Evolutionary conservation across 2,113 vertebrate genomes (phyloP).

Genomic region (Nycticryphes semicollaris): DNA sequence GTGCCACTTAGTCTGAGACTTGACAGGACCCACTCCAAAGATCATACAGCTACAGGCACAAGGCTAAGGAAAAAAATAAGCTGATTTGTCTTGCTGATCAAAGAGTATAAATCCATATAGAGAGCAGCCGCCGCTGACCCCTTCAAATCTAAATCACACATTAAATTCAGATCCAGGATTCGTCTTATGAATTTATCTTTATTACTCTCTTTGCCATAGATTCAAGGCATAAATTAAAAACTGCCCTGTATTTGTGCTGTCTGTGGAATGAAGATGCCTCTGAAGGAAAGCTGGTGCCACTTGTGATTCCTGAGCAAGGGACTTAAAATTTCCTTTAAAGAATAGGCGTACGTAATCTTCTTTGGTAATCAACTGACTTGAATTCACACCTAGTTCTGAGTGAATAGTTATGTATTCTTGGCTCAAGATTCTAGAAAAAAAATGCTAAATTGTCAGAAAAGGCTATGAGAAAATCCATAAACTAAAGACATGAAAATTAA

Average conservation of each 20-base stretch:
- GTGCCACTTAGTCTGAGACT: neutral
- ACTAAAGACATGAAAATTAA: neutral
- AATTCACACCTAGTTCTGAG: neutral
- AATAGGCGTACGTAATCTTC: neutral
- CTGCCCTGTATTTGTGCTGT: neutral
- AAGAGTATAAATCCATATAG: neutral
- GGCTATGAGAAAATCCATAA: neutral
- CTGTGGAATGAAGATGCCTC: neutral
- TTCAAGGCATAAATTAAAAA: neutral
- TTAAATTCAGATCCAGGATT: neutral
- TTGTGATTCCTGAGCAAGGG: neutral
- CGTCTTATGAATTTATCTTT: neutral
- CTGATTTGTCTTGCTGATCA: neutral
- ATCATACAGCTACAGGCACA: neutral
- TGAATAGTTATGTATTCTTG: neutral
- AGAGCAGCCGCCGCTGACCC: neutral
- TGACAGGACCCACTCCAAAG: neutral
- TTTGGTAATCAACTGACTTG: neutral
- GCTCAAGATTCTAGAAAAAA: neutral
- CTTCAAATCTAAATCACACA: neutral
- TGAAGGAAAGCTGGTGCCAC: neutral
- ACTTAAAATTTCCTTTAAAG: neutral
- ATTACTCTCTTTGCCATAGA: neutral
- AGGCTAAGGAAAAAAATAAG: neutral
- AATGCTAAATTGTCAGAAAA: neutral